phyloP scores from a whole-genome alignment of 1,140 invertebrate species.

The Ips nitidus region DNA sequence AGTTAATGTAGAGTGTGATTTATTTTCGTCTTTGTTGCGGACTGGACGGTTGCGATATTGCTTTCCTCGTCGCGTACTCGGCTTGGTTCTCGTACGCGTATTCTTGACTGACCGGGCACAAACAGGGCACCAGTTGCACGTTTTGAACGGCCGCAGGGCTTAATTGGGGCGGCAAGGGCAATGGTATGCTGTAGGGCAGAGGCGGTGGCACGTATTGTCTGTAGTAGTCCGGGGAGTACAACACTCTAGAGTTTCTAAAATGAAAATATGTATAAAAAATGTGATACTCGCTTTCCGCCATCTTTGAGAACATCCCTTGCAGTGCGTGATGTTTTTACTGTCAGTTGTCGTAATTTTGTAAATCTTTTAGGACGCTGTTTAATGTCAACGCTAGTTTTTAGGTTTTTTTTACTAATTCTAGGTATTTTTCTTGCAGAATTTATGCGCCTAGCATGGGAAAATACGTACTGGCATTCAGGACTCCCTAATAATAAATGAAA shows the following conservation, averaged over 20 bases:
- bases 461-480: too few species aligned
- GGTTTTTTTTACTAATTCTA: too few species aligned
- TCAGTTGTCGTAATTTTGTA: too few species aligned
- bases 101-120: constrained; percentile 52
- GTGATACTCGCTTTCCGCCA: too few species aligned
- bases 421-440: too few species aligned
- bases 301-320: too few species aligned
- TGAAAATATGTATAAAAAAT: too few species aligned
- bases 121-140: constrained; percentile 58
- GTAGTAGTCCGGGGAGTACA: constrained; percentile 24
- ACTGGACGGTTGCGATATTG: not conserved
- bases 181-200: constrained; percentile 35
- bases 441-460: too few species aligned
- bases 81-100: constrained; percentile 29
- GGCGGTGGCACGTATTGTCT: constrained; percentile 18
- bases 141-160: constrained; percentile 45
- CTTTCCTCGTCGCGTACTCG: constrained; percentile 22
- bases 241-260: constrained; percentile 28
- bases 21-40: constrained; percentile 27
- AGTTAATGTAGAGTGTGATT: not conserved
- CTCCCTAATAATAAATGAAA: too few species aligned
- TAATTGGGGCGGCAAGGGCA: constrained; percentile 40
- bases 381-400: too few species aligned
- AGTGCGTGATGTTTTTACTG: too few species aligned
- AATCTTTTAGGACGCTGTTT: too few species aligned